Evolutionary conservation across 2,797 vertebrate species (phyloP), one percentile per base, ranked within the genome.

Genomic region (Prionace glauca): DNA sequence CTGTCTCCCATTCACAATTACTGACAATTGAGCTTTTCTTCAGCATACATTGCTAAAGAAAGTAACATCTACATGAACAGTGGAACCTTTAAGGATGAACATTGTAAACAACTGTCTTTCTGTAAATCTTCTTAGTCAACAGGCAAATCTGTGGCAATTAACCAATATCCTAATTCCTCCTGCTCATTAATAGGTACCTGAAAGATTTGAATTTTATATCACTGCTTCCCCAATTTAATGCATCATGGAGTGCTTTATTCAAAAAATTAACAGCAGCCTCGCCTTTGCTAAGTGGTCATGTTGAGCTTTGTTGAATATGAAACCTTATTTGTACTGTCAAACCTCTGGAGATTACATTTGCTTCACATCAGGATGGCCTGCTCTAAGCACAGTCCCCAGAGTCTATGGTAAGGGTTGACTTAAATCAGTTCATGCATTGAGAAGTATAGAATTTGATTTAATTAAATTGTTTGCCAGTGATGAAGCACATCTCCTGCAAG

Each of bases 221-320:
- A 32, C 69, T 74, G 18, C 24, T 36, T 74, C 45, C 29, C 69
- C 93, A 94, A 74, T 94, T 45, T 94, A 94, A 74, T 90, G 87
- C 87, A 62, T 94, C 91, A 94, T n/a, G 22, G 9, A 94, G 20
- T 41, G 8, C 91, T 94, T 94, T 32, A 24, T 69, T 7, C 41
- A 26, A 16, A 41, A 94, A 41, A 20, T 24, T 50, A 94, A 50
- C 36, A 24, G 92, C n/a, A 72, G 10, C 9, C n/a, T 71, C 3
- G 2, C 3, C 24, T 71, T 67, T 41, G 20, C n/a, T 72, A 20
- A 94, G 50, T 12, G 36, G 22, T 45, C 92, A 20, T 26, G 8
- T 91, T 91, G 88, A 65, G 32, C 88, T 41, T 45, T 94, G 93
- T 77, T 95, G 71, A 77, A 95, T n/a, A 77, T 26, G 71, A 95